Percentiles rank a stretch among this genome's conserved stretches.
phyloP scores from a whole-genome alignment of 1,140 invertebrate species.

The Hormaphis cornu region DNA sequence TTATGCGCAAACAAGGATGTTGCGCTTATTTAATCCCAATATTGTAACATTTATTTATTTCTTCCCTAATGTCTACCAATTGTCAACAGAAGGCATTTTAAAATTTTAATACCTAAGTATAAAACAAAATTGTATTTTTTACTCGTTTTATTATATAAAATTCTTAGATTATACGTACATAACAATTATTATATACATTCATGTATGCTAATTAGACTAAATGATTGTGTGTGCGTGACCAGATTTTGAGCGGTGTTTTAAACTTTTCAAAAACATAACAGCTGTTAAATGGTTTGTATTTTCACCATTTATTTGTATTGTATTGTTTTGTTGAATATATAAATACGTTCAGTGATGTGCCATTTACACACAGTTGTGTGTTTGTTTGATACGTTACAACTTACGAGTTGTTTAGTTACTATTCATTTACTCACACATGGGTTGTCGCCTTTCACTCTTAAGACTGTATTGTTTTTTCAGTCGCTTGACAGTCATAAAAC shows the following conservation, averaged over 20 bases:
- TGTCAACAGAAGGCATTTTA: neutral
- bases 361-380: conserved; percentile 1
- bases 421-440: neutral
- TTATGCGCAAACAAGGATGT: neutral
- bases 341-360: conserved; percentile 17
- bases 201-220: conserved; percentile 4
- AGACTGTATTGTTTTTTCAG: neutral
- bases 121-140: neutral
- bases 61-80: neutral
- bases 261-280: conserved; percentile 5
- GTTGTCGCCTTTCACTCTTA: neutral
- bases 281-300: conserved; percentile 6
- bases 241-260: conserved; percentile 6
- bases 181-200: neutral
- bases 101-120: neutral
- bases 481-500: neutral
- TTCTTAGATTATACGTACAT: neutral
- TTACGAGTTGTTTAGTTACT: neutral
- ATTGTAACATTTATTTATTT: neutral
- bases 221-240: neutral
- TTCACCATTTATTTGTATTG: conserved; percentile 7
- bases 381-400: neutral
- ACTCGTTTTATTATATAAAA: neutral
- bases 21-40: neutral
- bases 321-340: conserved; percentile 24